phyloP scores from a whole-genome alignment of 2,797 vertebrate genomes.

The Peromyscus melanophrys region DNA sequence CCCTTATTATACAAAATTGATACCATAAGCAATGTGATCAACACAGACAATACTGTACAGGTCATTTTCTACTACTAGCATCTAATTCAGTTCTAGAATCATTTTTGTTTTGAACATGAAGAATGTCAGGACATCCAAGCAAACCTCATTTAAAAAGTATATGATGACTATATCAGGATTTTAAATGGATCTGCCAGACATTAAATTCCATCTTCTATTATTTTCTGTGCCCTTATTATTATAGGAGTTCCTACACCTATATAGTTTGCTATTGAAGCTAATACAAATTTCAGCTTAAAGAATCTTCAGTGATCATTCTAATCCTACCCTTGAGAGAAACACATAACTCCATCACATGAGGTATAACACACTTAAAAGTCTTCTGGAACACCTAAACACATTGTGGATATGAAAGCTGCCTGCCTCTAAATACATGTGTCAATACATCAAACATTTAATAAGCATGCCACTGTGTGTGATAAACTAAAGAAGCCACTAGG shows the following conservation, averaged over 20 bases:
- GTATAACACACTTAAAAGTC: background rate
- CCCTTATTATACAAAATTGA: background rate
- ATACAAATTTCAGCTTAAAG: background rate
- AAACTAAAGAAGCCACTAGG: background rate
- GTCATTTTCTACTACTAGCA: background rate
- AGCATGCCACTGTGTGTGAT: background rate
- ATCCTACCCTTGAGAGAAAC: background rate
- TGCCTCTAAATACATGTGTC: background rate
- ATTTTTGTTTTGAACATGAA: constrained; percentile 47
- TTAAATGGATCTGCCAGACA: background rate
- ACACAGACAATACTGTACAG: background rate
- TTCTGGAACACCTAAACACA: background rate
- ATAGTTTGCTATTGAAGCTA: background rate
- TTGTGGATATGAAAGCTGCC: background rate
- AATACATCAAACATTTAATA: background rate
- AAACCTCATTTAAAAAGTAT: background rate
- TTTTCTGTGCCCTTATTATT: background rate
- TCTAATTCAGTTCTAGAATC: constrained; percentile 45
- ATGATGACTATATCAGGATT: background rate
- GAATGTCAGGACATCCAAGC: background rate
- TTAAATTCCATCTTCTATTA: background rate
- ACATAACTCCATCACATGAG: background rate
- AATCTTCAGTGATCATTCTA: background rate
- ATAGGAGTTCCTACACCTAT: no score
- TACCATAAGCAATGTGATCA: background rate